Percentiles rank a stretch among this genome's conserved stretches.
phyloP scores from a whole-genome alignment of 2,797 vertebrate species.

The Iguana delicatissima region DNA sequence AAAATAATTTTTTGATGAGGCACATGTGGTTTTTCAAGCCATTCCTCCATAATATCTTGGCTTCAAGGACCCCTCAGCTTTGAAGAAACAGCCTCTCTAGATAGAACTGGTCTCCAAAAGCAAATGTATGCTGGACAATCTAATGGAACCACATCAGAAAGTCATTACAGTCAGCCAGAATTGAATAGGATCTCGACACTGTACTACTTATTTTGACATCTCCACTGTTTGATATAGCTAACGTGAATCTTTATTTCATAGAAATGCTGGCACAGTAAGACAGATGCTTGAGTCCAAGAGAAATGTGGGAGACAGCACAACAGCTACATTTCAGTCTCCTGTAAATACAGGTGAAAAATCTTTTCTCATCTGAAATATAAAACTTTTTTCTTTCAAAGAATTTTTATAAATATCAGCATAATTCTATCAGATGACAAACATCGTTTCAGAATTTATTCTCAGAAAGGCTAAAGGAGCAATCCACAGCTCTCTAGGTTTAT shows the following conservation, averaged over 20 bases:
- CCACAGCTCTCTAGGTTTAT: too few relatives aligned
- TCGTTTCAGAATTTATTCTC: not conserved
- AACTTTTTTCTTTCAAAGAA: not conserved
- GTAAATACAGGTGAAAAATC: slow-evolving; percentile 77
- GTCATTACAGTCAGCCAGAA: too few relatives aligned
- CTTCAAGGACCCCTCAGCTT: too few relatives aligned
- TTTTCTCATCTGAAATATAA: not conserved
- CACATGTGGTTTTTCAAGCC: too few relatives aligned
- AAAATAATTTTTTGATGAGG: too few relatives aligned
- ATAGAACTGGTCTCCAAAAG: too few relatives aligned
- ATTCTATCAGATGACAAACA: not conserved
- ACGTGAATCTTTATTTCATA: slow-evolving; percentile 63
- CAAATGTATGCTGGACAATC: too few relatives aligned
- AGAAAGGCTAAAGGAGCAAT: too few relatives aligned
- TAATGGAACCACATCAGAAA: too few relatives aligned
- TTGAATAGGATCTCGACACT: not conserved
- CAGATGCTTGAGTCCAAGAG: slow-evolving; percentile 85
- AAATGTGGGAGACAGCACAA: slow-evolving; percentile 74
- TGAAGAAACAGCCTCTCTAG: too few relatives aligned
- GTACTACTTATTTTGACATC: not conserved
- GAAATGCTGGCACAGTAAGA: slow-evolving; percentile 81
- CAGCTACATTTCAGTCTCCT: slow-evolving; percentile 75
- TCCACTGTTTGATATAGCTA: slow-evolving; percentile 43
- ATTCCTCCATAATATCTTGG: too few relatives aligned
- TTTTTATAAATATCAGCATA: not conserved